Evolutionary conservation across 2,113 vertebrate genomes (phyloP).

Genomic region (Dendropsophus ebraccatus): DNA sequence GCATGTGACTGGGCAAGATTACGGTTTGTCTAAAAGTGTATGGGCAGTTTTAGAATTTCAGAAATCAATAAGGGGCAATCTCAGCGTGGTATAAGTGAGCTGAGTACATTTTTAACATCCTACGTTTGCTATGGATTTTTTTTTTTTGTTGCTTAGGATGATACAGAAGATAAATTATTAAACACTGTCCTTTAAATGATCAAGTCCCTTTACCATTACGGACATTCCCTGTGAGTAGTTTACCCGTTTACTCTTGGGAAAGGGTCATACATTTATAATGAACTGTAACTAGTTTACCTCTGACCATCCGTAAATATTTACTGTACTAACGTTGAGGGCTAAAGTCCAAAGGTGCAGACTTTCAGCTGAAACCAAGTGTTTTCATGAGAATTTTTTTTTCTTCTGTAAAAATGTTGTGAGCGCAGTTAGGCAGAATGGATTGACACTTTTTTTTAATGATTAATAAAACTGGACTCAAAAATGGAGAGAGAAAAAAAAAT

Average conservation of each 20-base stretch:
- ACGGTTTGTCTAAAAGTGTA: too few species aligned
- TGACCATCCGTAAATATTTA: background rate
- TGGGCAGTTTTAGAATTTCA: too few species aligned
- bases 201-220: too few species aligned
- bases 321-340: background rate
- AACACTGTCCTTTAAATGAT: background rate
- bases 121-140: background rate
- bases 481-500: background rate
- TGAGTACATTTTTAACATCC: too few species aligned
- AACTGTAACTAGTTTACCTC: background rate
- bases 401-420: too few species aligned
- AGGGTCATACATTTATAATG: background rate
- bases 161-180: background rate
- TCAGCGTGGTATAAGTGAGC: too few species aligned
- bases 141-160: background rate
- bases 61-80: too few species aligned
- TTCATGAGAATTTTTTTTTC: background rate
- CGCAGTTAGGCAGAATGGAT: background rate
- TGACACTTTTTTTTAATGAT: background rate
- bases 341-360: background rate
- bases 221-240: background rate
- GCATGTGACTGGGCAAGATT: too few species aligned
- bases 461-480: background rate
- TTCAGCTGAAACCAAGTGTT: background rate
- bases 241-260: background rate